Base-by-base conservation (phyloP, 2,113 vertebrate genomes). In the Hydropotes inermis region DNA sequence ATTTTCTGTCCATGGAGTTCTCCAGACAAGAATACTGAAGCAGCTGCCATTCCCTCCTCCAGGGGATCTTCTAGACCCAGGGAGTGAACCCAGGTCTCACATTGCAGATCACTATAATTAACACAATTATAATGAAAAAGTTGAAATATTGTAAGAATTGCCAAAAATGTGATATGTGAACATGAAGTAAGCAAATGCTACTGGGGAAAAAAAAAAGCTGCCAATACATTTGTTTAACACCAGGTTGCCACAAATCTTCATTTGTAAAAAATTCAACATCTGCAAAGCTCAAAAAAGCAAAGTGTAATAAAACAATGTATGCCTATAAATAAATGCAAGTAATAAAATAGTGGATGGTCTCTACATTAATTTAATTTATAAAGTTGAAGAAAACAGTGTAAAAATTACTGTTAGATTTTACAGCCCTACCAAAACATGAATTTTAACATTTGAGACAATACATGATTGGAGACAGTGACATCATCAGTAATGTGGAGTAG, bases 401-500 rank as follows among this genome's bases (percentile, higher is more conserved):
- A 27, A 88, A 58, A 67, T 47, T 54, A 30, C 16, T 54, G 15
- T 25, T 8, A 88, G 6, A 50, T 55, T 95, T 47, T 74, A 54
- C 6, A 76, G 4, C 0, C 4, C 16, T 36, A 6, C 5, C 10
- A 8, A 33, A 50, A 4, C 5, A 47, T 21, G 30, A 30, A 23
- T 54, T 79, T 91, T 81, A 36, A 54, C n/a, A 36, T 84, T n/a
- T 55, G 33, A 50, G 86, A 83, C 57, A 58, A 30, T 17, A 55
- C 5, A 54, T 60, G 8, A 81, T 52, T 86, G 2, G 11, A 93
- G 23, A 33, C 5, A 84, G 2, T 58, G 30, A 36, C 25, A 76
- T 57, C 8, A 86, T 55, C 64, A 58, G 86, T 52, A 47, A 76
- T 43, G 28, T 33, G 10, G 36, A 27, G 21, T 27, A 83, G 81